Conservation (phyloP, 2,888 invertebrate species). For the Stenotaenia linearis region DNA sequence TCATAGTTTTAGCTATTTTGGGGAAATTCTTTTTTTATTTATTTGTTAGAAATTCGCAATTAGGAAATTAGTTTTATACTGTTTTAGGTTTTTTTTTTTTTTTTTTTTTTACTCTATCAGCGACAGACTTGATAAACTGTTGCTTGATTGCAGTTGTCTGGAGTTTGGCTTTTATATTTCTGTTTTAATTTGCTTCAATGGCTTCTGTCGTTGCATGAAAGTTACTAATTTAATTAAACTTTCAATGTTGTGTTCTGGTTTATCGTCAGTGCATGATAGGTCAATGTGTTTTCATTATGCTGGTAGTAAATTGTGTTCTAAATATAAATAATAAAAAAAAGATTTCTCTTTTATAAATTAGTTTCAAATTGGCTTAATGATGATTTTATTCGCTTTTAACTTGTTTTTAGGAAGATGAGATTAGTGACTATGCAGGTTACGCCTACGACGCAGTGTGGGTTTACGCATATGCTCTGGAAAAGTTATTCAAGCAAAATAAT, state of each 20-base stretch:
- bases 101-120: no score
- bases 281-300: neutral
- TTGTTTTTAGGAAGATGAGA: conserved; percentile 38
- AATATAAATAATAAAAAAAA: neutral
- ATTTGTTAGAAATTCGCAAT: neutral
- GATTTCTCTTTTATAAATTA: no score
- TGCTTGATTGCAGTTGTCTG: neutral
- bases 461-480: conserved; percentile 64
- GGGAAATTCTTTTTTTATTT: no score
- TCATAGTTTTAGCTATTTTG: neutral
- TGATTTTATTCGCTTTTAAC: neutral
- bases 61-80: neutral
- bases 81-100: neutral
- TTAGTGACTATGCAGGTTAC: conserved; percentile 65
- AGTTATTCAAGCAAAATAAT: conserved; percentile 58
- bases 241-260: neutral
- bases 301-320: no score
- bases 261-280: neutral
- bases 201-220: neutral
- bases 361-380: no score
- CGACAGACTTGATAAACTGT: neutral
- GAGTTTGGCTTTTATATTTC: neutral
- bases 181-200: neutral
- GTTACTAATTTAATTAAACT: neutral
- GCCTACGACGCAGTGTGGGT: conserved; percentile 79